Evolutionary conservation across 2,113 vertebrate genomes (phyloP).

Genomic region (Ursus arctos): DNA sequence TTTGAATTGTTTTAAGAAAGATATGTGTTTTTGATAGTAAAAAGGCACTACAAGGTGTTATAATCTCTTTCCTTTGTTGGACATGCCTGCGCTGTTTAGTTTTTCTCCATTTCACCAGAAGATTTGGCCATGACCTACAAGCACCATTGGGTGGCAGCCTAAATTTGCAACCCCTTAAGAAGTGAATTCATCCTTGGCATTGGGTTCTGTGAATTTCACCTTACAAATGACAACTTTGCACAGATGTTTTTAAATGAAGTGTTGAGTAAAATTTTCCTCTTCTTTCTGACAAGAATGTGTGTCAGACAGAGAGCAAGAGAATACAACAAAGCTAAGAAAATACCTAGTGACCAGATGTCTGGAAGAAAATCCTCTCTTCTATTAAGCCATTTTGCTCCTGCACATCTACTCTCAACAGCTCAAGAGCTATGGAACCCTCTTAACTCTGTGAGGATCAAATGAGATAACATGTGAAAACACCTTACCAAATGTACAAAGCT

Average conservation of each 20-base stretch:
- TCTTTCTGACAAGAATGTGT: neutral
- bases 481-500: neutral
- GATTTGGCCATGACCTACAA: neutral
- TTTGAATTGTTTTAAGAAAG: constrained; percentile 22
- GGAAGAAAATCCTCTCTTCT: constrained; percentile 40
- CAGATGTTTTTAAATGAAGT: constrained; percentile 58
- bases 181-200: constrained; percentile 8
- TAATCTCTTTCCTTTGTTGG: neutral
- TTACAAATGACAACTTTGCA: constrained; percentile 5
- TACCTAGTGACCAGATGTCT: neutral
- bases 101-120: neutral
- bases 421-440: neutral
- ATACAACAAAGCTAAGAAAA: neutral
- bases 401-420: neutral
- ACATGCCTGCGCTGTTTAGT: neutral
- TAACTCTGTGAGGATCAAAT: constrained; percentile 29
- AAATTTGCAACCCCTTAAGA: neutral
- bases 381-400: neutral
- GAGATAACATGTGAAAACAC: neutral
- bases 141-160: constrained; percentile 48
- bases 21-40: neutral
- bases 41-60: neutral
- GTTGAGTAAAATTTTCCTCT: constrained; percentile 6
- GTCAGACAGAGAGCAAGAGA: neutral
- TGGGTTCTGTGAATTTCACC: constrained; percentile 15